Conservation (phyloP, 1,140 invertebrate species). For the Diabrotica undecimpunctata region DNA sequence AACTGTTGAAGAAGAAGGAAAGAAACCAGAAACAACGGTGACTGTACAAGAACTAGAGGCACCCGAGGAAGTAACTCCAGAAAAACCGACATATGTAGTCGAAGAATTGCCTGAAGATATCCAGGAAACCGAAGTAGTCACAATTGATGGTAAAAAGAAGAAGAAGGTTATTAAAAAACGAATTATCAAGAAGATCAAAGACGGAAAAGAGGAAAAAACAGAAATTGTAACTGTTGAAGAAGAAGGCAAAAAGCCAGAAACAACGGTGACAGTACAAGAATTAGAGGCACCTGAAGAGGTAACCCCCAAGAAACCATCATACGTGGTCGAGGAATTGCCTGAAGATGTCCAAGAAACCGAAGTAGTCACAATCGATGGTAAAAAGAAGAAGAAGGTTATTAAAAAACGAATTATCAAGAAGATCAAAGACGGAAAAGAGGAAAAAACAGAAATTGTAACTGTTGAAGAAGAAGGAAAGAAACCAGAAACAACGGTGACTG, state of each 20-base stretch:
- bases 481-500: neutral
- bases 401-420: neutral
- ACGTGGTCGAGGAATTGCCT: neutral
- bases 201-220: neutral
- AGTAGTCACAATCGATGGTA: neutral
- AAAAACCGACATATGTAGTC: neutral
- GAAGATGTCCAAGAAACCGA: neutral
- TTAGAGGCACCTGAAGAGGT: neutral
- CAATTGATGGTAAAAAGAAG: neutral
- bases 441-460: neutral
- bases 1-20: neutral
- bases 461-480: neutral
- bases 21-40: neutral
- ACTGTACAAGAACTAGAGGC: neutral
- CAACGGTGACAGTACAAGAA: neutral
- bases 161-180: neutral
- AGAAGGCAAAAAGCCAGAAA: neutral
- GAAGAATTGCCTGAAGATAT: neutral
- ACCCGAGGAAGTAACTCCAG: neutral
- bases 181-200: neutral
- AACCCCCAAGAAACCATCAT: neutral
- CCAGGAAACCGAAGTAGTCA: neutral
- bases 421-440: neutral
- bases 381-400: neutral
- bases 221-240: neutral